Percentiles rank a stretch among this genome's conserved stretches.
Conservation (phyloP, 2,888 invertebrate species). For the Chaetogeoica ovagalla region DNA sequence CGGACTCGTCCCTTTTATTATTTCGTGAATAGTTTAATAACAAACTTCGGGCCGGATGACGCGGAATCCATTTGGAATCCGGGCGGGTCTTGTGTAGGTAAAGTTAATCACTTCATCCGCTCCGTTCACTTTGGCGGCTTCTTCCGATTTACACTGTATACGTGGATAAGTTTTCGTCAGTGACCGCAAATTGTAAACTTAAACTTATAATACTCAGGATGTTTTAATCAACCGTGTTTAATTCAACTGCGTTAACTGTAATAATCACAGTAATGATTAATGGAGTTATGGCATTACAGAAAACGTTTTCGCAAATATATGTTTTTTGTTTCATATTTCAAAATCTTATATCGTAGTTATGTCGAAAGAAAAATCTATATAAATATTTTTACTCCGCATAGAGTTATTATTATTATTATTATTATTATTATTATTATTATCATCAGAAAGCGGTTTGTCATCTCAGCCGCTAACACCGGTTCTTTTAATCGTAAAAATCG, state of each 20-base stretch:
- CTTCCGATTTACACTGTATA: conserved; percentile 15
- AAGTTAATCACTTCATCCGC: conserved; percentile 38
- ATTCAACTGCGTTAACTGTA: conserved; percentile 4
- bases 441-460: too few relatives aligned
- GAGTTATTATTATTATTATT: too few relatives aligned
- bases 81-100: conserved; percentile 22
- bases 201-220: conserved; percentile 1
- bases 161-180: conserved; percentile 28
- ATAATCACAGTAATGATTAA: neutral
- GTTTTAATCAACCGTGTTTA: conserved; percentile 33
- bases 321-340: too few relatives aligned
- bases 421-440: too few relatives aligned
- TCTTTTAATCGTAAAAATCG: too few relatives aligned
- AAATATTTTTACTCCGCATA: too few relatives aligned
- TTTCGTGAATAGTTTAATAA: conserved; percentile 51
- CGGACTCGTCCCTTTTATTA: conserved; percentile 47
- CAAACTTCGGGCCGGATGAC: conserved; percentile 39
- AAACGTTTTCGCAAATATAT: too few relatives aligned
- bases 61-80: conserved; percentile 50
- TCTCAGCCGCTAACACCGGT: too few relatives aligned
- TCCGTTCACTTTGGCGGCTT: conserved; percentile 32
- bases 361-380: too few relatives aligned
- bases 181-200: conserved; percentile 36
- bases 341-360: too few relatives aligned
- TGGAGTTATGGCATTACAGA: neutral